These are phyloP conservation scores for Meriones unguiculatus DNA, from an alignment of 2,113 vertebrate genomes.

Conservation along the genomic window DNA sequence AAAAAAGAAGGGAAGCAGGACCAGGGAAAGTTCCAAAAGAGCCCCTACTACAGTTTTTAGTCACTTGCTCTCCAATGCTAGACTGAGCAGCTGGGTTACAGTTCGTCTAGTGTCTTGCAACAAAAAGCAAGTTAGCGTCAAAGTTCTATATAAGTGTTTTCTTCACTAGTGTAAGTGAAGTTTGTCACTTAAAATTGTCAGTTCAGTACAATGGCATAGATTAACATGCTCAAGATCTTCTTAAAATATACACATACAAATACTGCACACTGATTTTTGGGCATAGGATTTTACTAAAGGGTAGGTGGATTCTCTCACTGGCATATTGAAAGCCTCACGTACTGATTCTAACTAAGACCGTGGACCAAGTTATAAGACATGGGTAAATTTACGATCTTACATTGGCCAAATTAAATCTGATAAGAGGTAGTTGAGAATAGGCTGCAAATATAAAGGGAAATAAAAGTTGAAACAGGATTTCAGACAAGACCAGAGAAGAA, in stretches of 20 bases:
- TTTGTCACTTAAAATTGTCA: background rate
- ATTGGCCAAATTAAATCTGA: background rate
- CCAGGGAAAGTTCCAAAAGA: background rate
- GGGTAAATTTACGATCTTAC: background rate
- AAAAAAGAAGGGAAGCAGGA: background rate
- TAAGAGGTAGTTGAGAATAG: background rate
- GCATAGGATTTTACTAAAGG: background rate
- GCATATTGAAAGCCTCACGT: background rate
- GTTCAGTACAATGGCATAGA: background rate
- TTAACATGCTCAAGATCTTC: background rate
- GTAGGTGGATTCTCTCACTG: background rate
- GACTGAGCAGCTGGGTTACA: background rate
- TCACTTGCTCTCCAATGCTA: background rate
- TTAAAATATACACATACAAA: background rate
- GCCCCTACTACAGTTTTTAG: background rate
- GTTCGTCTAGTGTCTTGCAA: background rate
- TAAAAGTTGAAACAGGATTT: background rate
- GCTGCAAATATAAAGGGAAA: background rate
- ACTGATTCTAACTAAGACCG: background rate
- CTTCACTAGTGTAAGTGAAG: background rate
- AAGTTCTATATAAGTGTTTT: conserved; percentile 3
- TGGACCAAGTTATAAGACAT: background rate
- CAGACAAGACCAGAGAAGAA: background rate
- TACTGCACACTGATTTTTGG: background rate
- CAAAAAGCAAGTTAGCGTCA: background rate